A percentile compares a stretch with the other conserved stretches of the same genome.
These are phyloP conservation scores for Aurelia sp. DNA, from an alignment of 30 jellyfish, hydroid and myxozoan species.

Conservation along the genomic window DNA sequence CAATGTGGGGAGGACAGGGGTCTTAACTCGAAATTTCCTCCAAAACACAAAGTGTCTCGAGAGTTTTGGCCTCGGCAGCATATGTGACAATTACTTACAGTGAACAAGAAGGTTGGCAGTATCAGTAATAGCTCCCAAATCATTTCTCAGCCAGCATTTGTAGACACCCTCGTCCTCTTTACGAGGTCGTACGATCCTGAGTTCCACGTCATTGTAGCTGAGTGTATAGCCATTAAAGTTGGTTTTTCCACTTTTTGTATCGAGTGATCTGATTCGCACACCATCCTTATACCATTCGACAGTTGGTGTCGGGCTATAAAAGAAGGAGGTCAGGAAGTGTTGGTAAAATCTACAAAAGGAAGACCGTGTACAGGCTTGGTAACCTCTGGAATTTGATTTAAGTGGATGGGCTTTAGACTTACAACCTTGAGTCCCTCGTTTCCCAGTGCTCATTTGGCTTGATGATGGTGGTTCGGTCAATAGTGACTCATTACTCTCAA, in stretches of 20 bases:
- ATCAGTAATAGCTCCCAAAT: constrained; percentile 11
- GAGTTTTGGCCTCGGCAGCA: too few species aligned
- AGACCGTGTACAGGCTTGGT: too few species aligned
- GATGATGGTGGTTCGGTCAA: too few species aligned
- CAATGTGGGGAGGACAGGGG: too few species aligned
- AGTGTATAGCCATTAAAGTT: constrained; percentile 67
- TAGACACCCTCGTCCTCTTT: constrained; percentile 74
- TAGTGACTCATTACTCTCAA: too few species aligned
- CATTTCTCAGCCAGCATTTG: constrained; percentile 36
- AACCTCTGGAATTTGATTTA: too few species aligned
- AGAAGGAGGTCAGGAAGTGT: not conserved
- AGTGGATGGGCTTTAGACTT: too few species aligned
- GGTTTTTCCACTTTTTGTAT: constrained; percentile 7
- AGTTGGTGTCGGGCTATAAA: constrained; percentile 65
- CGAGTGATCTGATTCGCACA: constrained; percentile 28
- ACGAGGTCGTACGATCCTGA: constrained; percentile 62
- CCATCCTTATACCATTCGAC: constrained; percentile 75
- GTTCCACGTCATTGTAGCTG: constrained; percentile 58
- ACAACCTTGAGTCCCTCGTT: too few species aligned
- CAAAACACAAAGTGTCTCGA: not conserved
- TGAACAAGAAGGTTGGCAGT: constrained; percentile 57
- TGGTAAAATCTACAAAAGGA: too few species aligned
- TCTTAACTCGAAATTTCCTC: not conserved
- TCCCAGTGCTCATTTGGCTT: too few species aligned
- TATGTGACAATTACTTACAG: constrained; percentile 19